Evolutionary conservation across 2,797 vertebrate species (phyloP).

Genomic region (Fundulus diaphanus): DNA sequence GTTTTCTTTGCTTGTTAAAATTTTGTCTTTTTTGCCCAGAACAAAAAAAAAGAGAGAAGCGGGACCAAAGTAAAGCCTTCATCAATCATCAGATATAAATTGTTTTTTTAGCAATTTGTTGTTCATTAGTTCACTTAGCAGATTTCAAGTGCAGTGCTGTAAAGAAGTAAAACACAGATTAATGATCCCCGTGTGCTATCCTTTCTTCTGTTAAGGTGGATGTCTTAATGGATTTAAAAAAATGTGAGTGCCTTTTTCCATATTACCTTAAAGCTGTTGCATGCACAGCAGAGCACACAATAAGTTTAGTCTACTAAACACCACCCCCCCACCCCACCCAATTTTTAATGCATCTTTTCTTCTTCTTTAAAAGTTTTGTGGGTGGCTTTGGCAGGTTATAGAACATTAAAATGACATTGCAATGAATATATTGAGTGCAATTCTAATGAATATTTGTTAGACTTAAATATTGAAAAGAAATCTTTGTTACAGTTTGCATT

Average conservation of each 20-base stretch:
- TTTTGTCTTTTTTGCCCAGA: background rate
- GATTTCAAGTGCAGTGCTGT: conserved; percentile 4
- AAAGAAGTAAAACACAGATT: conserved; percentile 8
- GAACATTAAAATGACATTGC: conserved; percentile 34
- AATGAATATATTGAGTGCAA: conserved; percentile 1
- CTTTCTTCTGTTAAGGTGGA: conserved; percentile 4
- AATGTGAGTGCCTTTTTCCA: conserved; percentile 8
- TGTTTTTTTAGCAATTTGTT: background rate
- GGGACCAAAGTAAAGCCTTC: background rate
- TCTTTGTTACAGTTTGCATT: conserved; percentile 4
- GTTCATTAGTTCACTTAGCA: background rate
- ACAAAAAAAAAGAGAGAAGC: background rate
- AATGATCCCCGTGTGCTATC: background rate
- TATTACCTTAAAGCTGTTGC: conserved; percentile 21
- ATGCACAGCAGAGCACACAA: conserved; percentile 15
- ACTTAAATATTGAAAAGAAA: conserved; percentile 24
- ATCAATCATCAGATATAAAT: background rate
- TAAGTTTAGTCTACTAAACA: background rate
- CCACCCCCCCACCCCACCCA: background rate
- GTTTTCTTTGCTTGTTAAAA: background rate
- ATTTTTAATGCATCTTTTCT: background rate
- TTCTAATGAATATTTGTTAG: conserved; percentile 8
- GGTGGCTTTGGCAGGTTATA: conserved; percentile 24
- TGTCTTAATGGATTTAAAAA: conserved; percentile 20
- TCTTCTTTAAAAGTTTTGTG: background rate